A percentile compares a stretch with the other conserved stretches of the same genome.
Evolutionary conservation across 2,888 invertebrate species (phyloP).

Genomic region (Liposcelis brunnea): DNA sequence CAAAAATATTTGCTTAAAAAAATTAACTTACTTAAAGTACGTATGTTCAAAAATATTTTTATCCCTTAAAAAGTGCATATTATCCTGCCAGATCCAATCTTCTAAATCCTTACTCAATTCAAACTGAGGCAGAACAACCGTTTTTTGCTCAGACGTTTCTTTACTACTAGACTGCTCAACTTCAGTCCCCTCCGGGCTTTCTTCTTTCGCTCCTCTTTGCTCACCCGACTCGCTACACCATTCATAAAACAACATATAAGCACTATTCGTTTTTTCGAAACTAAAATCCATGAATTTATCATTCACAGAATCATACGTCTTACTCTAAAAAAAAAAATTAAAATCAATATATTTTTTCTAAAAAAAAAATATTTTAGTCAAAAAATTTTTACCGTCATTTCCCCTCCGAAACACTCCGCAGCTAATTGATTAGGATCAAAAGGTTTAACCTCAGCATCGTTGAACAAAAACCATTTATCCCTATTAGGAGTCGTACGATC

Average conservation of each 20-base stretch:
- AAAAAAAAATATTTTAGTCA: slow-evolving; percentile 7
- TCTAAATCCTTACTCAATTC: slow-evolving; percentile 63
- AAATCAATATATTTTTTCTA: slow-evolving; percentile 11
- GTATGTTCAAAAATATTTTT: slow-evolving; percentile 92
- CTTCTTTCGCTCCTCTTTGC: slow-evolving; percentile 15
- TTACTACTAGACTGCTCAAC: neutral
- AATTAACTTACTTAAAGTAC: slow-evolving; percentile 63
- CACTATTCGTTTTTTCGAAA: slow-evolving; percentile 93
- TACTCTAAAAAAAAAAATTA: slow-evolving; percentile 45
- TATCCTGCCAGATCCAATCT: slow-evolving; percentile 96
- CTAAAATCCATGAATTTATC: slow-evolving; percentile 96
- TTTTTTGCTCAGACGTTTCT: slow-evolving; percentile 21
- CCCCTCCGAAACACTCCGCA: slow-evolving; percentile 91
- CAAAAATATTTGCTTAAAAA: slow-evolving; percentile 7
- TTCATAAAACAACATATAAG: slow-evolving; percentile 94
- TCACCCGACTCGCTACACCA: slow-evolving; percentile 36
- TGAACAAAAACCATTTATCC: slow-evolving; percentile 86
- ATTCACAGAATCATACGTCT: slow-evolving; percentile 89
- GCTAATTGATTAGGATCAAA: slow-evolving; percentile 91
- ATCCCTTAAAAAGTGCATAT: slow-evolving; percentile 86
- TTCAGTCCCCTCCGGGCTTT: slow-evolving; percentile 1
- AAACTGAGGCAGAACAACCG: slow-evolving; percentile 26
- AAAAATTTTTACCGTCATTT: slow-evolving; percentile 61
- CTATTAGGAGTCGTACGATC: slow-evolving; percentile 54
- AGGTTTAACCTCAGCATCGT: slow-evolving; percentile 85